Evolutionary conservation across 2,113 vertebrate genomes (phyloP).

Genomic region (Zosterops borbonicus): DNA sequence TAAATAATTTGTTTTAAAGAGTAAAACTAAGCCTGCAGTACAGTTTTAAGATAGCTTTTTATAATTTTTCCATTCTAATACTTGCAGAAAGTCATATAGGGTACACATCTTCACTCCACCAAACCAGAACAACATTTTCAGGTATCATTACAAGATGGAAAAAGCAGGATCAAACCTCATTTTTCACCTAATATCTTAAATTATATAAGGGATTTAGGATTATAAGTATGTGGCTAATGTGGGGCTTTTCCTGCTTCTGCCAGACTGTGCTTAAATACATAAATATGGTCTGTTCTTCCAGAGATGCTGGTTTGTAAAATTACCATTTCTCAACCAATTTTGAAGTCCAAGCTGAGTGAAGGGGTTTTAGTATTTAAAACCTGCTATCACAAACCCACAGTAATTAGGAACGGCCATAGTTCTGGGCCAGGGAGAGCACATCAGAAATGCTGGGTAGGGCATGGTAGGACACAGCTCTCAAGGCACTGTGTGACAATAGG

Average conservation of each 20-base stretch:
- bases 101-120: background rate
- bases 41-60: background rate
- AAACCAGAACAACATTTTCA: background rate
- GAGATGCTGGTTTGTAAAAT: background rate
- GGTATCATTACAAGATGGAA: background rate
- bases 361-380: background rate
- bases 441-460: background rate
- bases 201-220: background rate
- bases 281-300: background rate
- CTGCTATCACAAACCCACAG: background rate
- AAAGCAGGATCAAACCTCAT: background rate
- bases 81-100: background rate
- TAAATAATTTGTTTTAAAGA: conserved; percentile 32
- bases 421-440: background rate
- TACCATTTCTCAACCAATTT: background rate
- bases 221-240: background rate
- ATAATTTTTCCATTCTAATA: background rate
- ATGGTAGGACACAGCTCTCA: background rate
- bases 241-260: background rate
- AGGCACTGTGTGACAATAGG: background rate
- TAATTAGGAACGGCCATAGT: background rate
- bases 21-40: background rate
- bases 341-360: background rate
- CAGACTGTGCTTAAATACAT: background rate
- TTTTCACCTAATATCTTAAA: background rate